Conservation (phyloP, 2,797 vertebrate genomes). For the Intellagama lesueurii region DNA sequence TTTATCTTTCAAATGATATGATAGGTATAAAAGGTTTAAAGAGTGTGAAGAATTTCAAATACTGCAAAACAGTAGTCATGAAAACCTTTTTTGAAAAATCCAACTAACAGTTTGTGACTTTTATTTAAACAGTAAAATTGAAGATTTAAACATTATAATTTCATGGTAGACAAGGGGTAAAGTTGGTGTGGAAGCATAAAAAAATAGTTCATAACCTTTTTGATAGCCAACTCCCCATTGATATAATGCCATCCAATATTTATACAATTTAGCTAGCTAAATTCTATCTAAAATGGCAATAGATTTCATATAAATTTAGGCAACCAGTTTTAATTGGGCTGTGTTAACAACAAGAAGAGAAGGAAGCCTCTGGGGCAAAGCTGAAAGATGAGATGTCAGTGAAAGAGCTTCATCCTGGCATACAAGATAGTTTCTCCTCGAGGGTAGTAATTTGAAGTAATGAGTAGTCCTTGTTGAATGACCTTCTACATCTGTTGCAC, state of each 20-base stretch:
- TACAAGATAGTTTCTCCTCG: constrained; percentile 58
- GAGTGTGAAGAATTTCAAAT: neutral
- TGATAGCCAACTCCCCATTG: constrained; percentile 2
- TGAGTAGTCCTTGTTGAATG: constrained; percentile 73
- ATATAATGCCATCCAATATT: constrained; percentile 34
- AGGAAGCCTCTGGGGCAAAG: constrained; percentile 64
- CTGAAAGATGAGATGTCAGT: constrained; percentile 69
- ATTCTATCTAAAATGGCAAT: constrained; percentile 33
- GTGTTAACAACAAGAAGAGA: constrained; percentile 60
- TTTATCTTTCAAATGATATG: neutral
- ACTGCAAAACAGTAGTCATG: neutral
- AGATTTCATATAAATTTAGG: constrained; percentile 41
- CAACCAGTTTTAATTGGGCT: constrained; percentile 62
- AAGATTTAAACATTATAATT: constrained; percentile 45
- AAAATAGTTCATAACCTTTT: constrained; percentile 27
- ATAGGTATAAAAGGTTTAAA: neutral
- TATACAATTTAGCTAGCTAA: constrained; percentile 14
- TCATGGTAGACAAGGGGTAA: constrained; percentile 54
- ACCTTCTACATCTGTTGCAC: constrained; percentile 70
- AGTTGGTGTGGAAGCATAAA: neutral
- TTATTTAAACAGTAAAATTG: constrained; percentile 33
- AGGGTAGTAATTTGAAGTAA: constrained; percentile 75
- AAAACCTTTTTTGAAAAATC: neutral
- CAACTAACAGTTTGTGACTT: neutral
- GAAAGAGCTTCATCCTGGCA: constrained; percentile 57